A percentile compares a stretch with the other conserved stretches of the same genome.
These are phyloP conservation scores for Conops quadrifasciatus DNA, from an alignment of 2,888 invertebrate genomes.

Conservation along the genomic window DNA sequence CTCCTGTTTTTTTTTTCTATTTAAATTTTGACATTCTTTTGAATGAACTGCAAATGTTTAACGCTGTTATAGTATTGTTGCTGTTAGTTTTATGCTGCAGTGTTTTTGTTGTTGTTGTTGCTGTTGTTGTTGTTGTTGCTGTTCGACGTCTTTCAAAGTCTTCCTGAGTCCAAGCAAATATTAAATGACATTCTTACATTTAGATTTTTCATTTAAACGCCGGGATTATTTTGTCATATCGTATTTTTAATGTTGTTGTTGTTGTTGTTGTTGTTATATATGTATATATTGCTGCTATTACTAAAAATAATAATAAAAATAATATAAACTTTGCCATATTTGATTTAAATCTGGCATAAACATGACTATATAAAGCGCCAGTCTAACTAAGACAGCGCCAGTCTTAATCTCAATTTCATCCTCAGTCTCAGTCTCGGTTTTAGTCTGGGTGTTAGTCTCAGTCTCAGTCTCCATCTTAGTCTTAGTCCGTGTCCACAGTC, in stretches of 20 bases:
- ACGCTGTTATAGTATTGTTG: slow-evolving; percentile 8
- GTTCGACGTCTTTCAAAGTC: slow-evolving; percentile 40
- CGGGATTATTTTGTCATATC: slow-evolving; percentile 27
- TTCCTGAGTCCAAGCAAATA: slow-evolving; percentile 19
- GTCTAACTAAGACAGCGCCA: slow-evolving; percentile 7
- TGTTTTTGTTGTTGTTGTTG: slow-evolving; percentile 3
- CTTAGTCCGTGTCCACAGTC: neutral
- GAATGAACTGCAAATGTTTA: slow-evolving; percentile 35
- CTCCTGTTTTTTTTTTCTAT: neutral
- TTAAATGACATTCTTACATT: slow-evolving; percentile 31
- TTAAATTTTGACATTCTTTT: slow-evolving; percentile 36
- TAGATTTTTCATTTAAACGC: slow-evolving; percentile 31
- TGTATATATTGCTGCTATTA: too few species aligned
- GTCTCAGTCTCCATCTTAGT: too few species aligned
- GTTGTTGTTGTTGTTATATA: neutral
- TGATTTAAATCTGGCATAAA: slow-evolving; percentile 6
- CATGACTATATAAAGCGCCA: slow-evolving; percentile 9
- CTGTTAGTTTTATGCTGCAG: neutral
- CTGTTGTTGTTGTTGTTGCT: slow-evolving; percentile 19
- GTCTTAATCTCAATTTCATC: neutral
- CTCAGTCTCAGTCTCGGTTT: too few species aligned
- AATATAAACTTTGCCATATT: neutral
- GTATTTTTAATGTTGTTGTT: neutral
- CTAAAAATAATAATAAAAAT: too few species aligned
- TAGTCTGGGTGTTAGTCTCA: too few species aligned